Base-by-base conservation (phyloP, 2,888 invertebrate genomes). In the Ophion obscuratus region DNA sequence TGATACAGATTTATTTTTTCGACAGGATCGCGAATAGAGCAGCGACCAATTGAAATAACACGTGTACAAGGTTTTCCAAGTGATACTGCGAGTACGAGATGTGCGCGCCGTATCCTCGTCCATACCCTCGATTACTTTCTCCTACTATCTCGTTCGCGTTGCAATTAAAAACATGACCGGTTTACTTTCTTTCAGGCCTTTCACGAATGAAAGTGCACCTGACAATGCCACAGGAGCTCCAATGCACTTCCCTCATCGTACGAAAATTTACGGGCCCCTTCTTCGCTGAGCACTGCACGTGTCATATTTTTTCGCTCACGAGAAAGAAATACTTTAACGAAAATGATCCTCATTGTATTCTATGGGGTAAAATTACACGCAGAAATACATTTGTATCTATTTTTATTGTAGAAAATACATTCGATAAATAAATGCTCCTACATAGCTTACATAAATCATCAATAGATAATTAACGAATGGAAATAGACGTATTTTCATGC, bases 111-210 rank as follows among this genome's bases (percentile, higher is more conserved):
- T 7, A 77, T 36, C 47, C 66, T 17, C 57, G 70, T 17, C 61
- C 14, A 57, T 14, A 11, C n/a, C 4, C 27, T 61, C 67, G 47
- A 31, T 57, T 57, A 74, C 78, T 75, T 78, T 78, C 68, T 78
- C 82, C 74, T 74, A 47, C 70, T 47, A 62, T 82, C 44, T 44
- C 7, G 31, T 14, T 67, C n/a, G 53, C 67, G 57, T 59, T 67
- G 67, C 57, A 17, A 77, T 57, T 68, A 9, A 68, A 57, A 77
- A 47, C 67, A 24, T 24, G 53, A 59, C 27, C 20, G 57, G 40
- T 77, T 53, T n/a, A 75, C 85, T 85, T 82, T 85, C 85, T 75
- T 85, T 73, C 24, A 31, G 44, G 74, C 81, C 81, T 85, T 82
- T 82, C 82, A 70, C 78, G 78, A 40, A 81, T 44, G 81, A 85